A percentile compares a stretch with the other conserved stretches of the same genome.
phyloP scores from a whole-genome alignment of 2,113 vertebrate species.

The Etheostoma spectabile region DNA sequence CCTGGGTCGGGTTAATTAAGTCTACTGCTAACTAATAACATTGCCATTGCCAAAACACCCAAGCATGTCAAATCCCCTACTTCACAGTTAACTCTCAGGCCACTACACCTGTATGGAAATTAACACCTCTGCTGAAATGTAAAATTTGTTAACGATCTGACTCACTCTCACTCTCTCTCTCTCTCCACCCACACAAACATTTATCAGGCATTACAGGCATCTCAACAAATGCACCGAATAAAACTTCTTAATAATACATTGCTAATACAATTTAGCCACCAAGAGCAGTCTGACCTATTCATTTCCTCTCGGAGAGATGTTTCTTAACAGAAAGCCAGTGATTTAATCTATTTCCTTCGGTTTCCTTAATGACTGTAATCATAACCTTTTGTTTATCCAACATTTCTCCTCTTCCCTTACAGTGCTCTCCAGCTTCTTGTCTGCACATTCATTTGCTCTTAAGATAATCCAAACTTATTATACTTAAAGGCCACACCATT shows the following conservation, averaged over 20 bases:
- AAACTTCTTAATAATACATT: background rate
- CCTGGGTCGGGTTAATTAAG: no score
- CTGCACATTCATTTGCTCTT: conserved; percentile 65
- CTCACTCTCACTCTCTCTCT: no score
- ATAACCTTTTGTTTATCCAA: conserved; percentile 58
- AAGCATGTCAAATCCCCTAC: no score
- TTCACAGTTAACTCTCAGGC: no score
- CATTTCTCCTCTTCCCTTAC: conserved; percentile 39
- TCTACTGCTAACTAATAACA: no score
- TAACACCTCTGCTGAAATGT: no score
- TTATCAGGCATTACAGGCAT: background rate
- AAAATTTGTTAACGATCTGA: no score
- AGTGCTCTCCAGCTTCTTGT: conserved; percentile 49
- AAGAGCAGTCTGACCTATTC: conserved; percentile 10
- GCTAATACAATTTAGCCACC: conserved; percentile 2
- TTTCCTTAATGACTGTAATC: conserved; percentile 61
- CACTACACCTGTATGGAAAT: no score
- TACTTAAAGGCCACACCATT: conserved; percentile 63
- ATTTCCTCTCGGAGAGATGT: conserved; percentile 21
- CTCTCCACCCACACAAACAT: no score
- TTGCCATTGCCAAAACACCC: no score
- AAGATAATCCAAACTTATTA: conserved; percentile 65
- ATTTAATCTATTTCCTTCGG: conserved; percentile 48
- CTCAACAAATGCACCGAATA: background rate
- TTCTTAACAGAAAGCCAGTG: conserved; percentile 29